Base-by-base conservation (phyloP, 2,888 invertebrate genomes). In the Cryptophagus acutangulus region DNA sequence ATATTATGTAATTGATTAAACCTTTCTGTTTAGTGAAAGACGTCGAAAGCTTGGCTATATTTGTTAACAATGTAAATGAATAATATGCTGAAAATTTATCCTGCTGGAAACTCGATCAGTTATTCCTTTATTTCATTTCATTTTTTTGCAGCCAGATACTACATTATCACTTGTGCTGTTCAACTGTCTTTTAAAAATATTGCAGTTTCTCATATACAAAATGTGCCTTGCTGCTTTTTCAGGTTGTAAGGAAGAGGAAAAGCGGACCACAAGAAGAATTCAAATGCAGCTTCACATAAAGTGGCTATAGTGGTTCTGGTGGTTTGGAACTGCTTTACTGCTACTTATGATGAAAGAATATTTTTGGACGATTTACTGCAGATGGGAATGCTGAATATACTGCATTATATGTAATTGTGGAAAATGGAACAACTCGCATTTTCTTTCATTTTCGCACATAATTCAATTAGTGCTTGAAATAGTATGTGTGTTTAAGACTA, bases 271-370 rank as follows among this genome's bases (percentile, higher is more conserved):
- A 8, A 20, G 24, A 20, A 20, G 24, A n/a, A 20, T 20, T 20
- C 6, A 8, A 6, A 20, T n/a, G n/a, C n/a, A 20, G n/a, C 24
- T 20, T 20, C n/a, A n/a, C n/a, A 8, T 20, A n/a, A 20, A 20
- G 24, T 8, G 24, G 6, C n/a, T 8, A n/a, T 20, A 20, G n/a
- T 20, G 24, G 6, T 20, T 20, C 24, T 20, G 24, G 24, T n/a
- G 24, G 24, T 20, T 20, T 20, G 24, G 24, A n/a, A 20, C 24
- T 20, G 24, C 24, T 20, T 20, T n/a, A 20, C 24, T 20, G 24
- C 24, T 20, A 6, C n/a, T 20, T 20, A n/a, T 20, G 24, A 20
- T 20, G 24, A 20, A 20, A 20, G 24, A 20, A 20, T 20, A 20
- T 20, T 20, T 20, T 20, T 20, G n/a, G 24, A n/a, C 24, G 24